These are phyloP conservation scores for Halcyon chelicuti DNA, from an alignment of 2,797 vertebrate genomes.

Conservation along the genomic window DNA sequence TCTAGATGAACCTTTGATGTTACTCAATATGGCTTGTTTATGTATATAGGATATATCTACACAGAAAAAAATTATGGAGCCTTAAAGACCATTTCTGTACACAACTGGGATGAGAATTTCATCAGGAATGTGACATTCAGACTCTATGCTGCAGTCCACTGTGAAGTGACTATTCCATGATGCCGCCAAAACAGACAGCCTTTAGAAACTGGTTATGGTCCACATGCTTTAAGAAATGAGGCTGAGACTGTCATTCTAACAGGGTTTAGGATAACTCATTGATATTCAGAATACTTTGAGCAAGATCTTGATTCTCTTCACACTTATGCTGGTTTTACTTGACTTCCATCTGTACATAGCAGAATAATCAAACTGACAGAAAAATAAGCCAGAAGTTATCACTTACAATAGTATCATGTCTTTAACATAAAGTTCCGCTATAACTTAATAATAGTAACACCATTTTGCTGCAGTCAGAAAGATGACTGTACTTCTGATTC, in stretches of 20 bases:
- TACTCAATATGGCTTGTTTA: neutral
- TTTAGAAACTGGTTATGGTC: neutral
- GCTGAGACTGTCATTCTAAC: neutral
- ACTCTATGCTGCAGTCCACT: neutral
- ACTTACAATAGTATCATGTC: neutral
- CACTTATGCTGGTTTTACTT: neutral
- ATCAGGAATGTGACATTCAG: neutral
- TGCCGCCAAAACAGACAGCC: neutral
- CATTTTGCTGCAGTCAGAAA: neutral
- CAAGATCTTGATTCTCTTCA: neutral
- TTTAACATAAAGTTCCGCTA: neutral
- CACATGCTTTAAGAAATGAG: neutral
- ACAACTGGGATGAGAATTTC: neutral
- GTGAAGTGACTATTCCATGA: neutral
- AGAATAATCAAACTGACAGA: neutral
- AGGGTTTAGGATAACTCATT: neutral
- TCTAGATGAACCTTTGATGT: neutral
- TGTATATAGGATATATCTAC: neutral
- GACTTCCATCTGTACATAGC: neutral
- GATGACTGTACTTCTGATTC: neutral
- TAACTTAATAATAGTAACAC: neutral
- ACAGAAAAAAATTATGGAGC: neutral
- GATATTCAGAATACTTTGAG: neutral
- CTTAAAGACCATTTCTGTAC: neutral
- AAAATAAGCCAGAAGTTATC: neutral